Percentiles rank a stretch among this genome's conserved stretches.
phyloP scores from a whole-genome alignment of 2,888 invertebrate species.

The Augochlorella aurata region DNA sequence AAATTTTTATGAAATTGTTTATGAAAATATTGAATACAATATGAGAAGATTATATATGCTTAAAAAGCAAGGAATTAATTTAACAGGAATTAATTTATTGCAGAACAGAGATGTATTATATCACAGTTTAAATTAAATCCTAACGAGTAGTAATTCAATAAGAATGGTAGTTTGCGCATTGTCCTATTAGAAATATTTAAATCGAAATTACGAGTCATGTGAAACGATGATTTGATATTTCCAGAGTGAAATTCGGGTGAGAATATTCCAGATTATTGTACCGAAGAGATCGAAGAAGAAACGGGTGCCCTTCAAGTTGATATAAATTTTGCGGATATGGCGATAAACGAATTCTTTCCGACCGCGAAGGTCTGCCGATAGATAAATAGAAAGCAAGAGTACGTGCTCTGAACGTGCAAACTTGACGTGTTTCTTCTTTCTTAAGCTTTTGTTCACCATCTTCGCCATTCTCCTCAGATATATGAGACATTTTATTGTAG shows the following conservation, averaged over 20 bases:
- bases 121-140: too few species aligned
- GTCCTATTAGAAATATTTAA: neutral
- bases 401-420: conserved; percentile 63
- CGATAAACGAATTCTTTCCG: conserved; percentile 58
- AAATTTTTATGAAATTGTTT: too few species aligned
- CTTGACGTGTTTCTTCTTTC: conserved; percentile 45
- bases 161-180: neutral
- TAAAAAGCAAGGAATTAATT: too few species aligned
- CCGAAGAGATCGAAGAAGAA: neutral
- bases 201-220: neutral
- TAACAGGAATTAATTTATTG: too few species aligned
- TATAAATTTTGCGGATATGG: conserved; percentile 58
- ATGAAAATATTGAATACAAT: too few species aligned
- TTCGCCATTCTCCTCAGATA: neutral
- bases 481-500: neutral
- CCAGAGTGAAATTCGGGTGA: neutral
- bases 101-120: too few species aligned
- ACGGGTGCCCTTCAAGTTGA: conserved; percentile 22
- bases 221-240: neutral
- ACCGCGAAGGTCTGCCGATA: conserved; percentile 40
- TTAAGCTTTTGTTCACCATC: conserved; percentile 1
- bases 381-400: conserved; percentile 63
- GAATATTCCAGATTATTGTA: conserved; percentile 2
- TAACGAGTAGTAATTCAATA: too few species aligned
- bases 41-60: too few species aligned